Conservation (phyloP, 2,888 invertebrate genomes). For the Yponomeuta evonymella region DNA sequence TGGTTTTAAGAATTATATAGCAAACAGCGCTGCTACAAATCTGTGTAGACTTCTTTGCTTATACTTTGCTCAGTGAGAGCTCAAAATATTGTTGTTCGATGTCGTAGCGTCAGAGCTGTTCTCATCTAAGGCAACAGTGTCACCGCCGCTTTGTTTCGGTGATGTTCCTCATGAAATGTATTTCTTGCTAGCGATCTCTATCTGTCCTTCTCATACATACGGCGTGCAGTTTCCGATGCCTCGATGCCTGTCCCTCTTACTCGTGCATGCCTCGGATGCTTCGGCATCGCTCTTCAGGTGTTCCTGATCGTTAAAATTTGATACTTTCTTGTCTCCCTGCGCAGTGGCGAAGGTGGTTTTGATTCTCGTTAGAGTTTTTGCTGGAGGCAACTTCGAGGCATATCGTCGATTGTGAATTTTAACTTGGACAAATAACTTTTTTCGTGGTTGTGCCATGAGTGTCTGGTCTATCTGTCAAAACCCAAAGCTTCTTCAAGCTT, state of each 20-base stretch:
- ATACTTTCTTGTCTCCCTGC: slow-evolving; percentile 63
- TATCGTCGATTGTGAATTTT: neutral
- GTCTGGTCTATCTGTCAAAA: no score
- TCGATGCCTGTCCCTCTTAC: slow-evolving; percentile 50
- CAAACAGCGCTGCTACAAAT: no score
- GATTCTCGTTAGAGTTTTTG: neutral
- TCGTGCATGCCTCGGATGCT: slow-evolving; percentile 59
- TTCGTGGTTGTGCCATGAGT: no score
- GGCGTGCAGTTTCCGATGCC: slow-evolving; percentile 1
- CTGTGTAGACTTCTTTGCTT: no score
- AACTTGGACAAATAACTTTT: no score
- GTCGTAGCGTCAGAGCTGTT: neutral
- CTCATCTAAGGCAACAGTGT: neutral
- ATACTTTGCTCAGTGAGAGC: no score
- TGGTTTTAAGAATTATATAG: no score
- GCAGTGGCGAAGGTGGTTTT: neutral
- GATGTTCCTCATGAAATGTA: slow-evolving; percentile 72
- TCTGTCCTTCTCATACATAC: neutral
- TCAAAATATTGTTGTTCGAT: no score
- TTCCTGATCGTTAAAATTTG: slow-evolving; percentile 70
- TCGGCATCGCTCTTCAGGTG: slow-evolving; percentile 54
- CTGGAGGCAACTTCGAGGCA: neutral
- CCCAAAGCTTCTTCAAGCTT: no score
- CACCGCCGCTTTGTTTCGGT: slow-evolving; percentile 14
- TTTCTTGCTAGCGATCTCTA: slow-evolving; percentile 47